Evolutionary conservation across 2,888 invertebrate genomes (phyloP).

Genomic region (Clitarchus hookeri): DNA sequence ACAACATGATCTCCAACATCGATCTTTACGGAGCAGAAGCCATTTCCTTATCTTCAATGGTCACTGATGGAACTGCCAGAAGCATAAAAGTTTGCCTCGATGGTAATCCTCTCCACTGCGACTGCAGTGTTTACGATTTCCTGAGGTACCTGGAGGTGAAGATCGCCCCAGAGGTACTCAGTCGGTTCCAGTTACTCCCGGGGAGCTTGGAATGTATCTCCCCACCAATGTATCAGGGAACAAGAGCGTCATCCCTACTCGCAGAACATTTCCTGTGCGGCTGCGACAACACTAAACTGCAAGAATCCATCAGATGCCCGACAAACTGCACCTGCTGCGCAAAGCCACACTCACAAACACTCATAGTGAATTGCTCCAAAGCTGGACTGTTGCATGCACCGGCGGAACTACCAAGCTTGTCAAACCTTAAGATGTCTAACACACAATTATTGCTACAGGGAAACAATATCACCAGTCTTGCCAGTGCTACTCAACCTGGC

Average conservation of each 20-base stretch:
- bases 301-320: constrained; percentile 55
- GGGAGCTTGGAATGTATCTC: constrained; percentile 56
- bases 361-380: constrained; percentile 61
- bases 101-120: constrained; percentile 66
- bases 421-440: constrained; percentile 46
- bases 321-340: constrained; percentile 59
- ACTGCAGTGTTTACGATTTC: constrained; percentile 62
- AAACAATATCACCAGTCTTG: constrained; percentile 43
- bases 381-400: constrained; percentile 57
- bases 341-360: constrained; percentile 55
- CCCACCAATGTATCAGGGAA: constrained; percentile 50
- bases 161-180: constrained; percentile 49
- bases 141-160: constrained; percentile 58
- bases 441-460: constrained; percentile 53
- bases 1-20: constrained; percentile 61
- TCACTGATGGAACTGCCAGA: no score
- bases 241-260: constrained; percentile 51
- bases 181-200: constrained; percentile 52
- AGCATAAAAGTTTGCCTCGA: constrained; percentile 54
- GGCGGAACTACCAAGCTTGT: constrained; percentile 49
- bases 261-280: constrained; percentile 58
- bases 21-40: constrained; percentile 51
- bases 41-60: constrained; percentile 42
- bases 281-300: constrained; percentile 43
- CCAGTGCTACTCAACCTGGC: constrained; percentile 46